A percentile compares a stretch with the other conserved stretches of the same genome.
Evolutionary conservation across 2,113 vertebrate species (phyloP).

Genomic region (Penelope pileata): DNA sequence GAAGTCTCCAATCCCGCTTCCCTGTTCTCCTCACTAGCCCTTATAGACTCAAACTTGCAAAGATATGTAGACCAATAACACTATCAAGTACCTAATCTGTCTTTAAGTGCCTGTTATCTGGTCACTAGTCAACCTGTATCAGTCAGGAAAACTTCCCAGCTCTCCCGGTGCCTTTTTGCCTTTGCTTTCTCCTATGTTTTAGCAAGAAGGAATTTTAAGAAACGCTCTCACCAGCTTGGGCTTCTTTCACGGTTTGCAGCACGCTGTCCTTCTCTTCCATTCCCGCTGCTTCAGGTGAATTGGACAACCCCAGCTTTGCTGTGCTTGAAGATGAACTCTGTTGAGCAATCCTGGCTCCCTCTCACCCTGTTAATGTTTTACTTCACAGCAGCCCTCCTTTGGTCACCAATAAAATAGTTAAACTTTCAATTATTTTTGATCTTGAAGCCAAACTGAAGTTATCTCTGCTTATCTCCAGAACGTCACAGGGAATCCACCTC

Average conservation of each 20-base stretch:
- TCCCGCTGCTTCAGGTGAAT: neutral
- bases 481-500: neutral
- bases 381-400: neutral
- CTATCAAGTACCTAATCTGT: neutral
- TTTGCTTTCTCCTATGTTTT: neutral
- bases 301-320: neutral
- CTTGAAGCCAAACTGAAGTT: neutral
- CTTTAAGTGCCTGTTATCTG: neutral
- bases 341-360: neutral
- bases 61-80: neutral
- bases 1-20: neutral
- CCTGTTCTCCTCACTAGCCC: neutral
- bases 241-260: neutral
- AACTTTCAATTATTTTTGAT: slow-evolving; percentile 27
- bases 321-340: neutral
- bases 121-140: neutral
- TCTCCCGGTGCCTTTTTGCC: neutral
- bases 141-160: neutral
- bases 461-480: neutral
- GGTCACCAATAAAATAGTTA: slow-evolving; percentile 21
- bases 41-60: neutral
- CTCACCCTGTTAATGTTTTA: slow-evolving; percentile 54
- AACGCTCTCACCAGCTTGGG: slow-evolving; percentile 48
- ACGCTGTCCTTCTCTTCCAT: slow-evolving; percentile 8
- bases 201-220: neutral